phyloP scores from a whole-genome alignment of 2,888 invertebrate genomes.

The Heliconius ismenius region DNA sequence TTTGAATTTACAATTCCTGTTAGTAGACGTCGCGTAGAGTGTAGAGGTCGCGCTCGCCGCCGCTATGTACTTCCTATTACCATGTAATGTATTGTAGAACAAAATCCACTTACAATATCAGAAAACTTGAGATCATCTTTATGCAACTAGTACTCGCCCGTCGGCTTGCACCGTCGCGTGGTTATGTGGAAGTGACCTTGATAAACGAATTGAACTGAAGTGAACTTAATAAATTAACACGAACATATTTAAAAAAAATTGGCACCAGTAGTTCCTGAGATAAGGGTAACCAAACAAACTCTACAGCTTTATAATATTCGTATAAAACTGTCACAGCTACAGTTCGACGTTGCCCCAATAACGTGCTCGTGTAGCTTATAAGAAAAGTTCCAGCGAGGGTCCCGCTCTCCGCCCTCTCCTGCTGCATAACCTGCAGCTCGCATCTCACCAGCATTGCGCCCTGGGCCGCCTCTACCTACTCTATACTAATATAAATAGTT shows the following conservation, averaged over 20 bases:
- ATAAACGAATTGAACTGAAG: too few relatives aligned
- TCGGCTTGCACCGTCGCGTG: not conserved
- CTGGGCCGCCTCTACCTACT: not conserved
- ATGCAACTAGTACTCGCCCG: not conserved
- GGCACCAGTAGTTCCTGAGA: not conserved
- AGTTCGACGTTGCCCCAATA: not conserved
- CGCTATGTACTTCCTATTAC: too few relatives aligned
- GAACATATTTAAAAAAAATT: not conserved
- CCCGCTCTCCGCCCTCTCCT: constrained; percentile 17
- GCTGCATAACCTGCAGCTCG: not conserved
- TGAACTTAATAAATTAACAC: too few relatives aligned
- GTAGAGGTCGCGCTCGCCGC: not conserved
- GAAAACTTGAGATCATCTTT: not conserved
- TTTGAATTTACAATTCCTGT: constrained; percentile 33
- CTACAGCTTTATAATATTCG: not conserved
- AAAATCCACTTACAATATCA: not conserved
- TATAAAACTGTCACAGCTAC: not conserved
- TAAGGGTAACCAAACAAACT: not conserved
- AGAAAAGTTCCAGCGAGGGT: constrained; percentile 26
- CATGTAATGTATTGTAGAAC: not conserved
- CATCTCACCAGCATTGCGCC: not conserved
- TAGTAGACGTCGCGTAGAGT: constrained; percentile 8
- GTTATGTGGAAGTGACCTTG: too few relatives aligned
- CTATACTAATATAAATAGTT: constrained; percentile 22
- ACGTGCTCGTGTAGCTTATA: constrained; percentile 13